Evolutionary conservation across 2,797 vertebrate species (phyloP).

Genomic region (Synanceia verrucosa): DNA sequence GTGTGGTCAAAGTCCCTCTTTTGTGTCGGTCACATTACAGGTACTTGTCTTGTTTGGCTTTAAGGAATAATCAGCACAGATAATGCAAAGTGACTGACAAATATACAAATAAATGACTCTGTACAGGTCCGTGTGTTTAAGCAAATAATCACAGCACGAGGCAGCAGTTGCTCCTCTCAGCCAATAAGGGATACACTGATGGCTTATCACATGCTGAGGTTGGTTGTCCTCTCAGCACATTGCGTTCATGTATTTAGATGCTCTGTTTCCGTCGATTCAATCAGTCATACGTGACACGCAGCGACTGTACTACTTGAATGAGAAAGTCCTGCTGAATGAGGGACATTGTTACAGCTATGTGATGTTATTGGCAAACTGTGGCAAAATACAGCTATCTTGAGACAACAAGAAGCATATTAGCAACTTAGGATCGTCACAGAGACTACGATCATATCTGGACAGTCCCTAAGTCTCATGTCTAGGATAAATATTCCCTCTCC

Average conservation of each 20-base stretch:
- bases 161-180: slow-evolving; percentile 24
- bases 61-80: slow-evolving; percentile 32
- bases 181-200: slow-evolving; percentile 36
- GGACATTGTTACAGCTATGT: slow-evolving; percentile 37
- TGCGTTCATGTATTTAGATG: neutral
- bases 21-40: slow-evolving; percentile 42
- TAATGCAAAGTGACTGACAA: slow-evolving; percentile 45
- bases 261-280: slow-evolving; percentile 1
- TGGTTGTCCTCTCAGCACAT: neutral
- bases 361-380: slow-evolving; percentile 60
- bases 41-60: slow-evolving; percentile 56
- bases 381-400: slow-evolving; percentile 40
- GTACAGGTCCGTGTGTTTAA: slow-evolving; percentile 48
- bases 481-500: neutral
- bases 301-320: neutral
- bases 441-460: slow-evolving; percentile 20
- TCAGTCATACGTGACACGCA: slow-evolving; percentile 10
- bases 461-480: neutral
- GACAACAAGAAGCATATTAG: slow-evolving; percentile 58
- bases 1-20: slow-evolving; percentile 11
- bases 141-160: slow-evolving; percentile 43
- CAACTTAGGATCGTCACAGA: slow-evolving; percentile 47
- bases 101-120: slow-evolving; percentile 53
- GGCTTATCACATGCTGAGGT: slow-evolving; percentile 49
- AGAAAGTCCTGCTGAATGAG: slow-evolving; percentile 18